Evolutionary conservation across 2,113 vertebrate genomes (phyloP), one percentile per base, ranked within the genome.

Genomic region (Rousettus leschenaultii): DNA sequence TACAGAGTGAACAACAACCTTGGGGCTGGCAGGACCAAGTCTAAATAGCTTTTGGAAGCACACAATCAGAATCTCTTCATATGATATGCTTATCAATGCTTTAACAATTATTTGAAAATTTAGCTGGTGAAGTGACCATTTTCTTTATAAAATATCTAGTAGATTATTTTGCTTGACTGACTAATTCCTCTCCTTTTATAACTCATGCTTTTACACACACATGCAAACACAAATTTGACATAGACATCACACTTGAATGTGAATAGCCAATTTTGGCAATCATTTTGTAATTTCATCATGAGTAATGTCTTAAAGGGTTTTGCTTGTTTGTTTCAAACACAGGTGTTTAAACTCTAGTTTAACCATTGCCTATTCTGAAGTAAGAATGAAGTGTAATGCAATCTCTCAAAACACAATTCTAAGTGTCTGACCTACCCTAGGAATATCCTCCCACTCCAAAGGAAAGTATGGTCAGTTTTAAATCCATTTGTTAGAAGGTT

Each of bases 61-160:
- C 15, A 84, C 12, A 80, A 0, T 33, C 14, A 66, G 1, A 55
- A 0, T 57, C 6, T 80, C 15, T 93, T 84, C 26, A n/a, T 70
- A 75, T 63, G 19, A 35, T 45, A 51, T 61, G 13, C n/a, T 80
- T 94, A 75, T 75, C 1, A 91, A 63, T 45, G 53, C 7, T 55
- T 73, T 86, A n/a, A 48, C 33, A 84, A 53, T 86, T 94, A 86
- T 57, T 73, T 65, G n/a, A 6, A 65, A 9, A 63, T 95, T 86
- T 79, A 78, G 18, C 26, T 96, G 12, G n/a, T 66, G 78, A 89
- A 28, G 28, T 93, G 74, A 2, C 19, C 48, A 24, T 86, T 90
- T 97, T 84, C 19, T 77, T 90, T 85, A 57, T 92, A 55, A 92
- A 95, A 85, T n/a, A 63, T 86, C 48, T 86, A 73, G 65, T 70